These are phyloP conservation scores for Cenopis cana DNA, from an alignment of 2,888 invertebrate genomes.

Conservation along the genomic window DNA sequence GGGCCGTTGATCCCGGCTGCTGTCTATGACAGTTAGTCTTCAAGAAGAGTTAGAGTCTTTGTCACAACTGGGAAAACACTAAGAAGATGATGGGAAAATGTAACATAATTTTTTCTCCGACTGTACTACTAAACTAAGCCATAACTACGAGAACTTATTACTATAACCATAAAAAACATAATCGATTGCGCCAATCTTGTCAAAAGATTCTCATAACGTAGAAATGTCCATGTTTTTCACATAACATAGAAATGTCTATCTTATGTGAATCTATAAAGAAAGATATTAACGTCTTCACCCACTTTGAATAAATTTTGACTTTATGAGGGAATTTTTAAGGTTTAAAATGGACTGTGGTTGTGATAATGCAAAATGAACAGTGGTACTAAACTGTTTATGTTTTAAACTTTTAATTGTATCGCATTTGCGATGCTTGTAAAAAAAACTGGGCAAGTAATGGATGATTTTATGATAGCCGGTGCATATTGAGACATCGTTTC, in stretches of 20 bases:
- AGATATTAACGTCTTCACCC: neutral
- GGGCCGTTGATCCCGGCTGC: no score
- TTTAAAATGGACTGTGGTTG: neutral
- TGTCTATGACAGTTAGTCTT: no score
- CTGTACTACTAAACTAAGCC: neutral
- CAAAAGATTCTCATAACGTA: no score
- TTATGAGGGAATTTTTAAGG: neutral
- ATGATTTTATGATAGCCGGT: neutral
- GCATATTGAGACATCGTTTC: neutral
- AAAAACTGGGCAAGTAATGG: constrained; percentile 4
- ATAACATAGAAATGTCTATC: constrained; percentile 7
- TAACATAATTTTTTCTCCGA: no score
- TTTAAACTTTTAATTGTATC: constrained; percentile 2
- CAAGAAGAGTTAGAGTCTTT: no score
- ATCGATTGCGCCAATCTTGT: constrained; percentile 3
- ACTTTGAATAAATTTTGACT: neutral
- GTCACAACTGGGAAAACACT: no score
- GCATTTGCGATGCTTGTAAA: neutral
- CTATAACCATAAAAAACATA: constrained; percentile 8
- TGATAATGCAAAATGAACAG: constrained; percentile 11
- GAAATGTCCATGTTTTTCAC: no score
- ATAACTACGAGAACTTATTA: constrained; percentile 1
- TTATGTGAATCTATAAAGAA: constrained; percentile 10
- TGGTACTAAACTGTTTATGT: constrained; percentile 16
- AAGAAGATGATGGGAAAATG: no score